Evolutionary conservation across 2,113 vertebrate genomes (phyloP).

Genomic region (Ammodytes marinus): DNA sequence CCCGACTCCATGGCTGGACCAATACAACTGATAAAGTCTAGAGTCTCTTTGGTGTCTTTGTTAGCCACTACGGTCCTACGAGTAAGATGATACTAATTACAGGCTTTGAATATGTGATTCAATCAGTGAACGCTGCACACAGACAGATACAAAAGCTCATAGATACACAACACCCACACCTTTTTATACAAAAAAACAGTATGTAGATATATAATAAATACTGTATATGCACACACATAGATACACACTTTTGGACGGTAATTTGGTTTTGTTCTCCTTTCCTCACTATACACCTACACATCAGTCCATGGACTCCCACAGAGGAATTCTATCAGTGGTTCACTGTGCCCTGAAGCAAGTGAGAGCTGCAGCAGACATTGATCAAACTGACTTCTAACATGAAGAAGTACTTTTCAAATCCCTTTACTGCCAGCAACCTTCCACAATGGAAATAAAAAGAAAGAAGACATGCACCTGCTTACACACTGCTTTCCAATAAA

Average conservation of each 20-base stretch:
- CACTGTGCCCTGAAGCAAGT: constrained; percentile 82
- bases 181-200: constrained; percentile 42
- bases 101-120: constrained; percentile 73
- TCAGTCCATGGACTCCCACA: constrained; percentile 75
- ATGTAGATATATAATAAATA: constrained; percentile 48
- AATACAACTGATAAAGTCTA: constrained; percentile 63
- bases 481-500: constrained; percentile 36
- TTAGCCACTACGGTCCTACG: constrained; percentile 56
- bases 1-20: constrained; percentile 52
- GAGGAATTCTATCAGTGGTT: constrained; percentile 84
- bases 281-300: constrained; percentile 78
- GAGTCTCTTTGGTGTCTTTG: constrained; percentile 72
- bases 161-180: constrained; percentile 59
- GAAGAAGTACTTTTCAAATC: constrained; percentile 83
- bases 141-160: constrained; percentile 43
- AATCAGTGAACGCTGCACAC: constrained; percentile 53
- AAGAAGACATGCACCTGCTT: constrained; percentile 28
- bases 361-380: constrained; percentile 85
- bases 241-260: constrained; percentile 53
- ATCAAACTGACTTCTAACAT: constrained; percentile 88
- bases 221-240: constrained; percentile 39
- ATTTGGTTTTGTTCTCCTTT: constrained; percentile 72
- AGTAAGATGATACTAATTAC: constrained; percentile 76
- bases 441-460: constrained; percentile 62
- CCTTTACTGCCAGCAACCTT: constrained; percentile 76